A percentile compares a stretch with the other conserved stretches of the same genome.
phyloP scores from a whole-genome alignment of 2,113 vertebrate species.

The Vidua macroura region DNA sequence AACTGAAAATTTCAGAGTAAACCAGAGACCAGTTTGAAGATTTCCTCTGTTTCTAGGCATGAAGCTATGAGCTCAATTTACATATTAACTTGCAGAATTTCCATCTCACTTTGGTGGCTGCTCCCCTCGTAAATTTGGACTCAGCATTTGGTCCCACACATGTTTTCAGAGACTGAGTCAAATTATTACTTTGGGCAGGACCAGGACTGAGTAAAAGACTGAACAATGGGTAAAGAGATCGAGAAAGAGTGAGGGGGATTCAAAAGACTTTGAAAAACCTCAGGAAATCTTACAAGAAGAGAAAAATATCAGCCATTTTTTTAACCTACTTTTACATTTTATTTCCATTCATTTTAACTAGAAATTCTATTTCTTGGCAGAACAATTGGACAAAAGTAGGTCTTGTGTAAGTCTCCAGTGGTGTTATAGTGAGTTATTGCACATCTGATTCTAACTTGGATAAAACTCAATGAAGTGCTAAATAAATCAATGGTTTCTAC shows the following conservation, averaged over 20 bases:
- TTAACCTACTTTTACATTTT: slow-evolving; percentile 43
- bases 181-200: background rate
- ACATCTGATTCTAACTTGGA: slow-evolving; percentile 29
- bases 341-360: slow-evolving; percentile 24
- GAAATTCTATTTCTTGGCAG: slow-evolving; percentile 24
- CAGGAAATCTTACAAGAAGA: background rate
- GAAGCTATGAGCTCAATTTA: background rate
- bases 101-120: background rate
- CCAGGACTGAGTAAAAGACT: background rate
- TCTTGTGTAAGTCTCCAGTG: background rate
- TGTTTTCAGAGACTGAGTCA: background rate
- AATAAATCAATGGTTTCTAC: slow-evolving; percentile 40
- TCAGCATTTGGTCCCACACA: background rate
- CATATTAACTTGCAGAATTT: background rate
- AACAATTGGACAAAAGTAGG: slow-evolving; percentile 36
- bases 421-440: slow-evolving; percentile 12
- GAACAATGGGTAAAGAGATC: background rate
- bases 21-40: background rate
- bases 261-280: slow-evolving; percentile 20
- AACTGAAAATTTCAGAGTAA: background rate
- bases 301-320: background rate
- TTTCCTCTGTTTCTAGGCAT: background rate
- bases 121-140: background rate
- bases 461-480: slow-evolving; percentile 31
- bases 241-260: background rate